Percentiles rank a stretch among this genome's conserved stretches.
These are phyloP conservation scores for Agelaius phoeniceus DNA, from an alignment of 2,113 vertebrate species.

Conservation along the genomic window DNA sequence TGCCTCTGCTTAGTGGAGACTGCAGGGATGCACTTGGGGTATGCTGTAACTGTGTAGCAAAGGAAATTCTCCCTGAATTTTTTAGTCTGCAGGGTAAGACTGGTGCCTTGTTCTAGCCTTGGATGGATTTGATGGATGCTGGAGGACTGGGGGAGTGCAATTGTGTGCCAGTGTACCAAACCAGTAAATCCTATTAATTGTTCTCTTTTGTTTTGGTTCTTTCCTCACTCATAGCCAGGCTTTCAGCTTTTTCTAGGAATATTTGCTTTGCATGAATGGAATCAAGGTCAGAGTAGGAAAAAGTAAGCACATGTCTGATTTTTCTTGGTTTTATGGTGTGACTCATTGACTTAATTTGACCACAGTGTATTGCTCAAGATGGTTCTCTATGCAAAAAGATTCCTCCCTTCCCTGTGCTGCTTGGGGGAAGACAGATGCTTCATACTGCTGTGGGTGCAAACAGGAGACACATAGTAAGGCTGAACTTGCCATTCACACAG, in stretches of 20 bases:
- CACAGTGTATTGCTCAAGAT: not conserved
- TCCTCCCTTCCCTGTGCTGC: not conserved
- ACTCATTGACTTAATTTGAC: slow-evolving; percentile 50
- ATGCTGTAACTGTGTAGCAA: not conserved
- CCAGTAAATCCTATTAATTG: not conserved
- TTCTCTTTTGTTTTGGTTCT: not conserved
- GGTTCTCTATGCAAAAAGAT: not conserved
- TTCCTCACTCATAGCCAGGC: not conserved
- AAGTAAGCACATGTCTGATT: not conserved
- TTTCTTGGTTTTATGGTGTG: not conserved
- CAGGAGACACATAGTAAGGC: not conserved
- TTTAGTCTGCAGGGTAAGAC: not conserved
- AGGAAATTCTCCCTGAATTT: not conserved
- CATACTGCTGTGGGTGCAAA: not conserved
- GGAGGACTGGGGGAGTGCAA: not conserved
- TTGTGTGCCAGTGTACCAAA: not conserved
- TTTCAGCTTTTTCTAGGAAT: slow-evolving; percentile 32
- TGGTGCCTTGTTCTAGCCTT: not conserved
- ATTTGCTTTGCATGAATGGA: slow-evolving; percentile 14
- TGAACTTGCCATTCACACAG: not conserved
- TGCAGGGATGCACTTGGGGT: not conserved
- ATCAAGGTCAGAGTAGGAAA: not conserved
- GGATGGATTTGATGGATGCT: not conserved
- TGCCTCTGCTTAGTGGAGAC: not conserved
- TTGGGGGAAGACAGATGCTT: not conserved